Conservation (phyloP, 2,113 vertebrate genomes). For the Mormyrus iriodes region DNA sequence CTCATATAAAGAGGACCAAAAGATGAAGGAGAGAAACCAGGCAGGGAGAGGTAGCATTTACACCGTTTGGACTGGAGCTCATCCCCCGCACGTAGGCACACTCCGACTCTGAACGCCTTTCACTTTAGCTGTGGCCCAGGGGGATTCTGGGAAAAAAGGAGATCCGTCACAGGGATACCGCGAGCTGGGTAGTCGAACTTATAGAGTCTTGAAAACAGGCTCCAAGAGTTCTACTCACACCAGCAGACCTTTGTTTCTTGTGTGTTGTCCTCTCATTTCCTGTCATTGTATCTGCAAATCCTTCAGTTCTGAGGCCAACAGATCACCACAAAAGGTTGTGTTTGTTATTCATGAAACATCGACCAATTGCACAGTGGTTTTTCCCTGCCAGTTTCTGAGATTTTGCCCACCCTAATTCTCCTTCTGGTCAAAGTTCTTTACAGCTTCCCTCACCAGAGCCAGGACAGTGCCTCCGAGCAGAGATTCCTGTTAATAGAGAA, state of each 20-base stretch:
- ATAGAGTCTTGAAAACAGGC: not conserved
- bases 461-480: slow-evolving; percentile 20
- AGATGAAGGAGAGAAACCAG: slow-evolving; percentile 20
- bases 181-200: no score
- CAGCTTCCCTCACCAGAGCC: slow-evolving; percentile 19
- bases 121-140: slow-evolving; percentile 17
- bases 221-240: not conserved
- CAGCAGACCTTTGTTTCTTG: not conserved
- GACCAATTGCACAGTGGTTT: not conserved
- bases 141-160: slow-evolving; percentile 13
- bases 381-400: slow-evolving; percentile 4
- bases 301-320: not conserved
- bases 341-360: not conserved
- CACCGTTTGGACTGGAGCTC: slow-evolving; percentile 30
- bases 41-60: slow-evolving; percentile 35
- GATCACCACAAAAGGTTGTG: not conserved
- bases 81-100: slow-evolving; percentile 45
- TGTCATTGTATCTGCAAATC: not conserved
- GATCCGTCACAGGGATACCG: not conserved
- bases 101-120: slow-evolving; percentile 9
- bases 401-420: slow-evolving; percentile 36
- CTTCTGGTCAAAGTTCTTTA: slow-evolving; percentile 32
- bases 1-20: slow-evolving; percentile 29
- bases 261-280: not conserved
- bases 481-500: slow-evolving; percentile 42